phyloP scores from a whole-genome alignment of 2,797 vertebrate species.

The Pitangus sulphuratus region DNA sequence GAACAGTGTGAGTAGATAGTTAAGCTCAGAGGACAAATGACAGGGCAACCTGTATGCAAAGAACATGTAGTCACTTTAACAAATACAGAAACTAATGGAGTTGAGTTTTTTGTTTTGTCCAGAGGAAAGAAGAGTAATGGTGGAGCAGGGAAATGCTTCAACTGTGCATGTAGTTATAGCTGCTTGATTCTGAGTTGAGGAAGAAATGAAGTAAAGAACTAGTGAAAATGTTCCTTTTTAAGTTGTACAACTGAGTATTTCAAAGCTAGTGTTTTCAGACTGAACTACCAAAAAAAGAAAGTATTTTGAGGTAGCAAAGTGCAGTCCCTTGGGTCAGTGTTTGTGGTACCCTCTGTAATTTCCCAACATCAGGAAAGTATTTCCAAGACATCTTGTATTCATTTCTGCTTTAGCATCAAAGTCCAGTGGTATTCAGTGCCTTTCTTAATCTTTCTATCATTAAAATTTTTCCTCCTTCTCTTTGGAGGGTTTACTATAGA shows the following conservation, averaged over 20 bases:
- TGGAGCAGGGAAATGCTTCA: not conserved
- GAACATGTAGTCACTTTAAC: not conserved
- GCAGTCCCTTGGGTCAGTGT: not conserved
- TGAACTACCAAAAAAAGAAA: not conserved
- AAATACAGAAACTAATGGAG: not conserved
- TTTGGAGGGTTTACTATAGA: not conserved
- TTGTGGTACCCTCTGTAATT: not conserved
- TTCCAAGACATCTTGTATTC: not conserved
- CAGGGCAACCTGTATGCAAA: not conserved
- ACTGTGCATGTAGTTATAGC: not conserved
- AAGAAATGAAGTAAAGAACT: not conserved
- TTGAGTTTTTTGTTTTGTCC: not conserved
- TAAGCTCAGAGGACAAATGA: not conserved
- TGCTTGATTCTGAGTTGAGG: not conserved
- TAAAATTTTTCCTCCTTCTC: not conserved
- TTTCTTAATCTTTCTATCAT: not conserved
- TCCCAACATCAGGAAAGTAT: not conserved
- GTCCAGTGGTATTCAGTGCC: not conserved
- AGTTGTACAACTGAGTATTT: not conserved
- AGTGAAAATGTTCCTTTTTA: not conserved
- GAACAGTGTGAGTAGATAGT: not conserved
- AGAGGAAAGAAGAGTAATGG: not conserved
- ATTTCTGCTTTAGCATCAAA: not conserved
- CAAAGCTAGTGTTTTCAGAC: not conserved
- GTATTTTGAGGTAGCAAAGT: not conserved